A percentile compares a stretch with the other conserved stretches of the same genome.
phyloP scores from a whole-genome alignment of 2,888 invertebrate genomes.

The Agrenia bidenticulata region DNA sequence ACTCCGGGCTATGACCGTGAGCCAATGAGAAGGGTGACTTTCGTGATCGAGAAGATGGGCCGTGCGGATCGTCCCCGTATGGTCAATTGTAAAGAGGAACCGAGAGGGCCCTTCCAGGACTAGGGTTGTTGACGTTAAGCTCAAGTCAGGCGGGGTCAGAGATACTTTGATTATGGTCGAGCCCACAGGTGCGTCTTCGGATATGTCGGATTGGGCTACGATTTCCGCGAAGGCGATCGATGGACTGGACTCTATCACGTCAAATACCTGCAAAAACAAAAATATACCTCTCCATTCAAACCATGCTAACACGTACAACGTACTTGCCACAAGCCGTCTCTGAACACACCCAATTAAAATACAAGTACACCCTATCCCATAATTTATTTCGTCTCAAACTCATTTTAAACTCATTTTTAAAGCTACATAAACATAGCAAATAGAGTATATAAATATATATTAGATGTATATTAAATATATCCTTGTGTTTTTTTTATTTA shows the following conservation, averaged over 20 bases:
- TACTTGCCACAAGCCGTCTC: no score
- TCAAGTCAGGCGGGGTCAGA: constrained; percentile 18
- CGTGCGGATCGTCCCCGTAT: constrained; percentile 81
- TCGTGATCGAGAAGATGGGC: constrained; percentile 85
- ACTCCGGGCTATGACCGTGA: constrained; percentile 90
- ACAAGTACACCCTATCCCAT: no score
- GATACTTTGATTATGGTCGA: constrained; percentile 74
- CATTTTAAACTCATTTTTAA: no score
- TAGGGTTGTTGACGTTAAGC: constrained; percentile 29
- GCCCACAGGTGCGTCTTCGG: constrained; percentile 77
- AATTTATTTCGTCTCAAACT: no score
- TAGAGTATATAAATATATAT: no score
- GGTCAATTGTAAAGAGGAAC: constrained; percentile 82
- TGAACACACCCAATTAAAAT: no score
- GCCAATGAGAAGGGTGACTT: constrained; percentile 79
- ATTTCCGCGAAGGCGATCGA: constrained; percentile 80
- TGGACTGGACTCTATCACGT: constrained; percentile 90
- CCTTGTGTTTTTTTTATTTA: no score
- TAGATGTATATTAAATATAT: no score
- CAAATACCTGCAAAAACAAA: constrained; percentile 58
- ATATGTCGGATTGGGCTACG: constrained; percentile 71
- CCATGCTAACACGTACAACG: no score
- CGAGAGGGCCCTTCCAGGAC: constrained; percentile 53
- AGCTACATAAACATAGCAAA: no score
- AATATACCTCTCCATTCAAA: no score